Base-by-base conservation (phyloP, 2,888 invertebrate species). In the Acleris literana region DNA sequence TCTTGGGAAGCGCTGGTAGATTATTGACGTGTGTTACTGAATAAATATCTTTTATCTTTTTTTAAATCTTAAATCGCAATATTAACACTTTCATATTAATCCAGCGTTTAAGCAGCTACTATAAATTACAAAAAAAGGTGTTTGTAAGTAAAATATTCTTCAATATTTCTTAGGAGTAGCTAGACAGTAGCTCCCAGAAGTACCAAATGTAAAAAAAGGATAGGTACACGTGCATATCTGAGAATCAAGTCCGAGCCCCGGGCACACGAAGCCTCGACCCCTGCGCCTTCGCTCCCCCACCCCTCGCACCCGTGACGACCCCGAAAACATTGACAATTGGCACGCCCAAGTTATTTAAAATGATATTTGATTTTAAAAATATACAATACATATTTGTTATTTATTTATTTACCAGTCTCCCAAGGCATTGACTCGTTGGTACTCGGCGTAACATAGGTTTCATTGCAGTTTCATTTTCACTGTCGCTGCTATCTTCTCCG, bases 391-490 rank as follows among this genome's bases (percentile, higher is more conserved):
- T 29, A 43, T 33, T 33, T 17, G 43, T 7, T 79, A 92, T 94
- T 3, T 25, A 25, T 25, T 25, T 6, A 93, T 94, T 93, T 93
- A 97, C 97, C 94, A 96, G 94, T 88, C 95, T 94, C 86, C 96
- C 96, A 84, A 96, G 95, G 87, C 96, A 96, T 87, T 95, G 95
- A 90, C 96, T 96, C 69, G 96, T 97, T 69, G 97, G 97, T 84
- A 97, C 94, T 80, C 96, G 94, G 80, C 97, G 94, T 80, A 96
- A 95, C 85, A 96, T 95, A 75, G 95, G 94, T 73, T 95, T 96
- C 78, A 95, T 96, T 84, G 96, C 97, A 66, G 95, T 95, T 85
- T 97, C 97, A 86, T 95, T 96, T 85, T 97, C 97, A 89, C 97
- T 97, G 83, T 97, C 97, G 43, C 96, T 92, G 81, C 92, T 93